A percentile compares a stretch with the other conserved stretches of the same genome.
Conservation (phyloP, 2,888 invertebrate species). For the Sinotaia quadrata region DNA sequence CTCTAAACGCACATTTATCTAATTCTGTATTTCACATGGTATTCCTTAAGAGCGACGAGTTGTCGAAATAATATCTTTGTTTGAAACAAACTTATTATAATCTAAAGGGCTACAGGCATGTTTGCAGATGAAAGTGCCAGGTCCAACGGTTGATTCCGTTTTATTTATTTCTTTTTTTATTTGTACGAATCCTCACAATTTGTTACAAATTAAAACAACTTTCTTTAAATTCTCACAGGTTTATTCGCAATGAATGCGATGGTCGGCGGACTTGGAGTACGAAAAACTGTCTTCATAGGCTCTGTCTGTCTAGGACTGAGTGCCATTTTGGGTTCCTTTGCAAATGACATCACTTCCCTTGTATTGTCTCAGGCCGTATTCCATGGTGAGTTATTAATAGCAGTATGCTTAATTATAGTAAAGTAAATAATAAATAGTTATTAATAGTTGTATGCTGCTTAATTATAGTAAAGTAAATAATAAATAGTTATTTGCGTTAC, state of each 20-base stretch:
- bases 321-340: slow-evolving; percentile 28
- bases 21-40: too few relatives aligned
- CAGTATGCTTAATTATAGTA: too few relatives aligned
- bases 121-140: neutral
- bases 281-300: slow-evolving; percentile 14
- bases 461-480: too few relatives aligned
- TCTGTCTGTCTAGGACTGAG: slow-evolving; percentile 8
- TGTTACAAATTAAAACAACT: too few relatives aligned
- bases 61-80: too few relatives aligned
- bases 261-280: slow-evolving; percentile 9
- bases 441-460: neutral
- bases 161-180: neutral
- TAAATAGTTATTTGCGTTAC: too few relatives aligned
- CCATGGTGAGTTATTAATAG: slow-evolving; percentile 18
- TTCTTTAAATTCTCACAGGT: too few relatives aligned
- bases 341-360: slow-evolving; percentile 20
- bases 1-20: too few relatives aligned
- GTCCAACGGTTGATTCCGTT: neutral
- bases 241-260: slow-evolving; percentile 21
- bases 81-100: too few relatives aligned
- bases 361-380: slow-evolving; percentile 16
- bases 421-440: neutral
- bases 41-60: too few relatives aligned
- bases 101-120: too few relatives aligned
- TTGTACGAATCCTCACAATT: too few relatives aligned